A percentile compares a stretch with the other conserved stretches of the same genome.
phyloP scores from a whole-genome alignment of 1,140 invertebrate genomes.

The Drosophila fuyamai region DNA sequence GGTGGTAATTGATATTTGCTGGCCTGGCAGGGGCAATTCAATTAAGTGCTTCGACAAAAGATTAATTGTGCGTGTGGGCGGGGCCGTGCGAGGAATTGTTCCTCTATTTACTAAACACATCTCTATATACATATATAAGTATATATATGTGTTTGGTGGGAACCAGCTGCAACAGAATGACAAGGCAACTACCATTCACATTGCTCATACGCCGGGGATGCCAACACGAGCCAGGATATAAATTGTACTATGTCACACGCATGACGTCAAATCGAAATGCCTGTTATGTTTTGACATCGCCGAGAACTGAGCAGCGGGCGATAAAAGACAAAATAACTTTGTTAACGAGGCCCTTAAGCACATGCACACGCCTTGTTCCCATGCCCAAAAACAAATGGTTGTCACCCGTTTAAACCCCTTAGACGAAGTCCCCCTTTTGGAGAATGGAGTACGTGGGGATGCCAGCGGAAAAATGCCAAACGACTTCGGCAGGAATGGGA shows the following conservation, averaged over 20 bases:
- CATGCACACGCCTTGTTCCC: constrained; percentile 47
- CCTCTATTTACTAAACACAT: not conserved
- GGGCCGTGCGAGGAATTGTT: constrained; percentile 23
- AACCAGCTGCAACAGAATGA: constrained; percentile 69
- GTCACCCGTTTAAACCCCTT: constrained; percentile 1
- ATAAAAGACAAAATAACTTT: constrained; percentile 84
- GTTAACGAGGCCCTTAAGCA: constrained; percentile 81
- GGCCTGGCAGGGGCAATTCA: constrained; percentile 55
- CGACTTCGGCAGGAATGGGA: constrained; percentile 35
- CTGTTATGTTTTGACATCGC: constrained; percentile 70
- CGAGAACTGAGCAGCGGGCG: constrained; percentile 59
- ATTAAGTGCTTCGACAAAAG: constrained; percentile 73
- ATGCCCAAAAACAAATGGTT: constrained; percentile 40
- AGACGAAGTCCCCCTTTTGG: constrained; percentile 13
- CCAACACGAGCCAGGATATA: constrained; percentile 66
- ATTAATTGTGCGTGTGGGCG: constrained; percentile 71
- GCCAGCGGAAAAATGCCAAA: constrained; percentile 69
- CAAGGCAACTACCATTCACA: constrained; percentile 52
- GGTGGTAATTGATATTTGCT: constrained; percentile 75
- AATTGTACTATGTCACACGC: constrained; percentile 68
- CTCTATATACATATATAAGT: not conserved
- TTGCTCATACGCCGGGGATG: constrained; percentile 72
- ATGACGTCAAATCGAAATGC: constrained; percentile 72
- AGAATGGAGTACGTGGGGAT: constrained; percentile 53
- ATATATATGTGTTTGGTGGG: not conserved